These are phyloP conservation scores for Mus minutoides DNA, from an alignment of 2,797 vertebrate genomes.

Conservation along the genomic window DNA sequence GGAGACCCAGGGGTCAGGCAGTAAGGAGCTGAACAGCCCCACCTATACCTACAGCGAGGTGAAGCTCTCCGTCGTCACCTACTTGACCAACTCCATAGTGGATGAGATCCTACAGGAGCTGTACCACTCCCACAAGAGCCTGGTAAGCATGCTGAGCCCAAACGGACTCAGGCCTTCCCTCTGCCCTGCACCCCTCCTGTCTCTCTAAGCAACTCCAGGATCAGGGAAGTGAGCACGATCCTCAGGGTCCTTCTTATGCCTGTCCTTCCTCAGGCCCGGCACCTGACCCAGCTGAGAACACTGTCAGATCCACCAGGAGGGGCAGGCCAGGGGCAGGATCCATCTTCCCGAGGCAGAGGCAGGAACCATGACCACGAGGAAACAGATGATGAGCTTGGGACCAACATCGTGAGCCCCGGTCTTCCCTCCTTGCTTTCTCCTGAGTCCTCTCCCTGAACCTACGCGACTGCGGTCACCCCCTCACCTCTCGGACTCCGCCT, in stretches of 20 bases:
- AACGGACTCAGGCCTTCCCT: not conserved
- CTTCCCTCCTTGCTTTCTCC: not conserved
- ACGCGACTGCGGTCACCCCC: not conserved
- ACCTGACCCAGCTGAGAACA: conserved; percentile 91
- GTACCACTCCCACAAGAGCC: conserved; percentile 93
- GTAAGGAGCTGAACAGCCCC: conserved; percentile 16
- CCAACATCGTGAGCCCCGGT: conserved; percentile 91
- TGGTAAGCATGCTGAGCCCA: conserved; percentile 88
- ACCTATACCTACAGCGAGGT: conserved; percentile 89
- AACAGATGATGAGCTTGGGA: conserved; percentile 92
- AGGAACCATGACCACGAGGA: conserved; percentile 88
- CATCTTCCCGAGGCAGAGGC: conserved; percentile 82
- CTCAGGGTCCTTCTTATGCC: not conserved
- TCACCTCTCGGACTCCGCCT: not conserved
- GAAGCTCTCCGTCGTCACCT: conserved; percentile 95
- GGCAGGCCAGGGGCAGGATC: conserved; percentile 82
- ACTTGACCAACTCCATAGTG: conserved; percentile 95
- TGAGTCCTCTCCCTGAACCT: not conserved
- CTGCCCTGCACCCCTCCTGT: not conserved
- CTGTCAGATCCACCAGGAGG: conserved; percentile 87
- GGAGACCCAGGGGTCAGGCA: not conserved
- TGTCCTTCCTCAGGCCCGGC: conserved; percentile 88
- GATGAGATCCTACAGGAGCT: conserved; percentile 96
- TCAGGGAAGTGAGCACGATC: not conserved
- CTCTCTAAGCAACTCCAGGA: not conserved